phyloP scores from a whole-genome alignment of 2,113 vertebrate genomes.

The Merops nubicus region DNA sequence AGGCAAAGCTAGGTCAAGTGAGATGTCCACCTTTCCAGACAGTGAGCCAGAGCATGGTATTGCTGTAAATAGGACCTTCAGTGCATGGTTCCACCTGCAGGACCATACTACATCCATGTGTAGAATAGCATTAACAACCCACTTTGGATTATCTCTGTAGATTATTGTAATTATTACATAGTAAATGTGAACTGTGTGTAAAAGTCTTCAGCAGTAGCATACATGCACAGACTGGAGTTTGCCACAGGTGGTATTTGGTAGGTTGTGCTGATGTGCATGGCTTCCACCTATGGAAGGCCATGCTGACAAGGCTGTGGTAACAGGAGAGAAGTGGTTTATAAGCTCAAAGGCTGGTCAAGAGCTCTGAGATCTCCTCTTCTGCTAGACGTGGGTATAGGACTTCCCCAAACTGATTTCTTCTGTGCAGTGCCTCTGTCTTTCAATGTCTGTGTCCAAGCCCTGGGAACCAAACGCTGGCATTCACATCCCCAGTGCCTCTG shows the following conservation, averaged over 20 bases:
- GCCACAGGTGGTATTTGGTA: not conserved
- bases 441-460: not conserved
- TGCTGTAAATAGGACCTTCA: not conserved
- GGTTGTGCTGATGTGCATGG: not conserved
- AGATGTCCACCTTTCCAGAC: not conserved
- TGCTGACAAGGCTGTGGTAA: not conserved
- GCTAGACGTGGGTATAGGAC: fast-evolving
- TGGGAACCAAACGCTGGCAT: not conserved
- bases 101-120: not conserved
- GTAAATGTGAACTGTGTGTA: not conserved
- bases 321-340: not conserved
- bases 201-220: not conserved
- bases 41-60: not conserved
- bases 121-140: not conserved
- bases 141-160: not conserved
- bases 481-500: not conserved
- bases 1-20: not conserved
- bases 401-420: not conserved
- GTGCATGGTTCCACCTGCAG: not conserved
- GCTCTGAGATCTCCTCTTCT: not conserved
- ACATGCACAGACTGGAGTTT: not conserved
- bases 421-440: not conserved
- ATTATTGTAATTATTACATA: not conserved
- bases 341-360: not conserved
- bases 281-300: not conserved